A percentile compares a stretch with the other conserved stretches of the same genome.
Evolutionary conservation across 23 tunicate genomes (phyloP).

Genomic region (Halocynthia aurantium): DNA sequence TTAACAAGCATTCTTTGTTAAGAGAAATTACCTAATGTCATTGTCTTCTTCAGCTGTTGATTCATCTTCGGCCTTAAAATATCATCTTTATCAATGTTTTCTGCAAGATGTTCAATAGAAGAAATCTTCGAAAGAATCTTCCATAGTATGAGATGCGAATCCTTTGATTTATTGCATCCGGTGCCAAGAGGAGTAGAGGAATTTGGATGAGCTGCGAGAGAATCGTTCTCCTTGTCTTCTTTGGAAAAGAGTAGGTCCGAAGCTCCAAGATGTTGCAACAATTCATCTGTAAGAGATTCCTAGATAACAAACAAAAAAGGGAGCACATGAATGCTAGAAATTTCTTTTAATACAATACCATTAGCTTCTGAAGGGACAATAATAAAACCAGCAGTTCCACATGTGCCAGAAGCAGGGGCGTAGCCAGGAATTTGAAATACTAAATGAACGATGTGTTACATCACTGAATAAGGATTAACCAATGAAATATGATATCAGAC

Average conservation of each 20-base stretch:
- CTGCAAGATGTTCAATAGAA: neutral
- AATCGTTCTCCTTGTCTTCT: conserved; percentile 17
- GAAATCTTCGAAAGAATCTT: conserved; percentile 17
- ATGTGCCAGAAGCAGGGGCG: neutral
- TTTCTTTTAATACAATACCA: neutral
- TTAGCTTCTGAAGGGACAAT: too few species aligned
- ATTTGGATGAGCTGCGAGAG: conserved; percentile 16
- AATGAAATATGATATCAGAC: too few species aligned
- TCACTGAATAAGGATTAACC: too few species aligned
- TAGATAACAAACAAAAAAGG: neutral
- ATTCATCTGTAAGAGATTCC: conserved; percentile 52
- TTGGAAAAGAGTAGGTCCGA: conserved; percentile 13
- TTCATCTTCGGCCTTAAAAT: neutral
- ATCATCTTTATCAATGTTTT: conserved; percentile 1
- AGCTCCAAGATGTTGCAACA: conserved; percentile 52
- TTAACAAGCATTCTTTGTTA: too few species aligned
- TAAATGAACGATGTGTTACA: too few species aligned
- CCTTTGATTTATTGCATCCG: conserved; percentile 3
- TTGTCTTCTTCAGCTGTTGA: neutral
- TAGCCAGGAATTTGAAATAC: too few species aligned
- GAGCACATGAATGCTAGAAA: neutral
- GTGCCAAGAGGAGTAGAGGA: conserved; percentile 2
- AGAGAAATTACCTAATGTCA: conserved; percentile 11
- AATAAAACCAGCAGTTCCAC: neutral
- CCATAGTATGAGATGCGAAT: neutral